phyloP scores from a whole-genome alignment of 2,797 vertebrate species.

The Decapterus maruadsi region DNA sequence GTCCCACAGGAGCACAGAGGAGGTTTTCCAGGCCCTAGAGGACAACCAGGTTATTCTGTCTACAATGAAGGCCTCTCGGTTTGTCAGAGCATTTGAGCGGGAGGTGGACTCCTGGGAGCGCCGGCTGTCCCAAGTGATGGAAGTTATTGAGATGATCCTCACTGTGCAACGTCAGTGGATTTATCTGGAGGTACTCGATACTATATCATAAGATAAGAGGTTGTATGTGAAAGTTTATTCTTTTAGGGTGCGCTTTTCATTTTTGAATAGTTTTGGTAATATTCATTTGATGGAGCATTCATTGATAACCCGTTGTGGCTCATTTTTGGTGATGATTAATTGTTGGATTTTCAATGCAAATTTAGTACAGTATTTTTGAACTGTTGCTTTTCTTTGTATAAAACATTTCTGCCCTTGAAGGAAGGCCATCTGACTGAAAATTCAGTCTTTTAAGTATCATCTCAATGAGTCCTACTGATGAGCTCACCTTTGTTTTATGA shows the following conservation, averaged over 20 bases:
- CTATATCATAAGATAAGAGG: neutral
- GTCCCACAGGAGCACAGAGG: slow-evolving; percentile 86
- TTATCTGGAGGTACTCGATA: slow-evolving; percentile 89
- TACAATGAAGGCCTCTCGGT: slow-evolving; percentile 92
- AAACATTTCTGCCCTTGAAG: neutral
- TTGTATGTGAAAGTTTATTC: neutral
- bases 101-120: slow-evolving; percentile 92
- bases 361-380: neutral
- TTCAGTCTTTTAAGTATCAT: neutral
- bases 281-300: neutral
- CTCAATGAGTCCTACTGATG: neutral
- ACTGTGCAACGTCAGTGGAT: slow-evolving; percentile 92
- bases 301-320: neutral
- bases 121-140: slow-evolving; percentile 88
- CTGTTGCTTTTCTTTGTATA: neutral
- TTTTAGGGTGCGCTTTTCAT: neutral
- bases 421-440: neutral
- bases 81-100: slow-evolving; percentile 90
- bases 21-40: slow-evolving; percentile 90
- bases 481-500: neutral
- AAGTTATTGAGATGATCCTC: slow-evolving; percentile 90
- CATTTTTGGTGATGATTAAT: neutral
- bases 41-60: slow-evolving; percentile 91
- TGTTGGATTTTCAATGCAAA: neutral
- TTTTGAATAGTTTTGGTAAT: neutral